Conservation (phyloP, 2,113 vertebrate genomes). For the Ploceus nigricollis region DNA sequence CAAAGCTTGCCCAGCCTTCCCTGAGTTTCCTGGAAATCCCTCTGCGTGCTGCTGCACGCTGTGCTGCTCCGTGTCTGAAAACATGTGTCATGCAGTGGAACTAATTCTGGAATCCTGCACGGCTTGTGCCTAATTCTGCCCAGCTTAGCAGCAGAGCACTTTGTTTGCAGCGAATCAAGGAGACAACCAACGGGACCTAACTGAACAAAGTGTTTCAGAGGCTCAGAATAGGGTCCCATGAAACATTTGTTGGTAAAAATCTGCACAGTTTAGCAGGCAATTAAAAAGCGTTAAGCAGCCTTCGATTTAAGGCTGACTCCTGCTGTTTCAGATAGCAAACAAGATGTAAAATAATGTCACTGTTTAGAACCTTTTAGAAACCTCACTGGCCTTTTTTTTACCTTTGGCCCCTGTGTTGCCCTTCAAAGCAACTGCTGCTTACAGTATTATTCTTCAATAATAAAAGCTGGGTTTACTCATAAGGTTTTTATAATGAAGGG, state of each 20-base stretch:
- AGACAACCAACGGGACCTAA: not conserved
- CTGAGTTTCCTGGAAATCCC: conserved; percentile 21
- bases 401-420: not conserved
- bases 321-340: not conserved
- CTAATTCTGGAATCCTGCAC: conserved; percentile 47
- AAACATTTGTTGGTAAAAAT: not conserved
- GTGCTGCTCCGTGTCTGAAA: not conserved
- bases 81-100: conserved; percentile 24
- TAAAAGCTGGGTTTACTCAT: not conserved
- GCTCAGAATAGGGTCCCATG: not conserved
- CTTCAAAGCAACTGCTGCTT: not conserved
- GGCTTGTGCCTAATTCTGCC: not conserved
- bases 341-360: not conserved
- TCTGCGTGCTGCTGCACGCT: not conserved
- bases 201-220: not conserved
- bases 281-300: not conserved
- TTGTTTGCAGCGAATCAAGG: not conserved
- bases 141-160: not conserved
- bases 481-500: not conserved
- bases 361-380: not conserved
- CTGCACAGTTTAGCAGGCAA: not conserved
- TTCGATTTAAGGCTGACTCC: not conserved
- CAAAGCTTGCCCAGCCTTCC: not conserved
- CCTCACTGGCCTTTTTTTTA: not conserved
- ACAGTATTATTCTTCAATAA: not conserved